These are phyloP conservation scores for Synanthedon formicaeformis DNA, from an alignment of 2,888 invertebrate species.

Conservation along the genomic window DNA sequence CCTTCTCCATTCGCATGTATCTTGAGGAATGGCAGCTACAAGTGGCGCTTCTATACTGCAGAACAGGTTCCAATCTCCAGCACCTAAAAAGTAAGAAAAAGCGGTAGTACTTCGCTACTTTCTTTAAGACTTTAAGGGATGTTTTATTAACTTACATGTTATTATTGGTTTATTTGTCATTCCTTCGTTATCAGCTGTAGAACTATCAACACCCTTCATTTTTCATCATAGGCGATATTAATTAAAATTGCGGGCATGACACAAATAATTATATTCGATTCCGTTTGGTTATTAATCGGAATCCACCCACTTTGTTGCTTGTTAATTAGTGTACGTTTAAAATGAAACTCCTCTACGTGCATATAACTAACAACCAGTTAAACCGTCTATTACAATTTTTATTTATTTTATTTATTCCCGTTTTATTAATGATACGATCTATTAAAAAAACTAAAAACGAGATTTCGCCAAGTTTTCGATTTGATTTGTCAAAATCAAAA, in stretches of 20 bases:
- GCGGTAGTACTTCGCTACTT: background rate
- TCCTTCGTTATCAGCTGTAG: conserved; percentile 58
- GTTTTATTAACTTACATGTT: conserved; percentile 73
- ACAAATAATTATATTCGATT: conserved; percentile 41
- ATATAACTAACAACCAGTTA: background rate
- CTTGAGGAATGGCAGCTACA: conserved; percentile 84
- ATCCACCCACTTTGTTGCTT: conserved; percentile 50
- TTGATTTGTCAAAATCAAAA: too few species aligned
- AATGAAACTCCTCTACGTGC: background rate
- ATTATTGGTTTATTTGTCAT: conserved; percentile 80
- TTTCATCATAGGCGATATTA: conserved; percentile 58
- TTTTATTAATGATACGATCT: background rate
- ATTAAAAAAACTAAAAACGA: conserved; percentile 14
- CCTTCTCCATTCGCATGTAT: conserved; percentile 92
- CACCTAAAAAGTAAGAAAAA: conserved; percentile 65
- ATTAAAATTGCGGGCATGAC: conserved; percentile 51
- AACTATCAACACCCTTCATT: conserved; percentile 73
- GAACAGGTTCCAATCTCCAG: conserved; percentile 88
- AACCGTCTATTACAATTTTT: background rate
- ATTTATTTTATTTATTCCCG: background rate
- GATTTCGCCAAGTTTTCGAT: conserved; percentile 6
- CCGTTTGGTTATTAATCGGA: conserved; percentile 23
- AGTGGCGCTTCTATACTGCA: conserved; percentile 83
- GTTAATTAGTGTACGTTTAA: background rate
- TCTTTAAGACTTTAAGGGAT: background rate